These are phyloP conservation scores for Oligia fasciuncula DNA, from an alignment of 2,888 invertebrate genomes.

Conservation along the genomic window DNA sequence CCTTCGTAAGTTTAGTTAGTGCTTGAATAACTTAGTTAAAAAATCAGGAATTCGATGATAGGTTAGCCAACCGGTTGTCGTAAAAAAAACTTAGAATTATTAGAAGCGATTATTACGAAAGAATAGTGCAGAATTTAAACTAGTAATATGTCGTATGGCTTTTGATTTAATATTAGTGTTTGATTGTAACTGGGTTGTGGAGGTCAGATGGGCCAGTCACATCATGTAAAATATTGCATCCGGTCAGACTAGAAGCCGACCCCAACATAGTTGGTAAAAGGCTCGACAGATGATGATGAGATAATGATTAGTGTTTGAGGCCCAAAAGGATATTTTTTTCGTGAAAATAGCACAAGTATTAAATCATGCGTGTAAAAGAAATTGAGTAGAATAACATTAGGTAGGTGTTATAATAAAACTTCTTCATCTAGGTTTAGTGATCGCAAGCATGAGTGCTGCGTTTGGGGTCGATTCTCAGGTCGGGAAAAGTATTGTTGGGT, in stretches of 20 bases:
- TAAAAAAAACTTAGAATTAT: neutral
- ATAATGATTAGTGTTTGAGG: neutral
- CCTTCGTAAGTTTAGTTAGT: neutral
- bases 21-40: slow-evolving; percentile 8
- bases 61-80: slow-evolving; percentile 3
- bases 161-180: neutral
- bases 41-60: slow-evolving; percentile 14
- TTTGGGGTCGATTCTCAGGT: neutral
- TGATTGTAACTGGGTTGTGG: no score
- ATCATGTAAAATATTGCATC: no score
- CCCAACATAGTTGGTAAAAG: no score
- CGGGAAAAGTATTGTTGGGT: neutral
- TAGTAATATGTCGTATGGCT: neutral
- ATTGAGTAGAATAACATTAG: neutral
- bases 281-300: no score
- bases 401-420: neutral
- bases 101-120: no score
- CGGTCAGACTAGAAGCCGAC: no score
- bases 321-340: neutral
- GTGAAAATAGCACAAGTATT: no score
- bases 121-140: no score
- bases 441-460: neutral
- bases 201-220: no score
- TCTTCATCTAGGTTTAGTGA: neutral
- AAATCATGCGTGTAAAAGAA: no score